A percentile compares a stretch with the other conserved stretches of the same genome.
phyloP scores from a whole-genome alignment of 2,797 vertebrate genomes.

The Gymnoscopelus microlampas region DNA sequence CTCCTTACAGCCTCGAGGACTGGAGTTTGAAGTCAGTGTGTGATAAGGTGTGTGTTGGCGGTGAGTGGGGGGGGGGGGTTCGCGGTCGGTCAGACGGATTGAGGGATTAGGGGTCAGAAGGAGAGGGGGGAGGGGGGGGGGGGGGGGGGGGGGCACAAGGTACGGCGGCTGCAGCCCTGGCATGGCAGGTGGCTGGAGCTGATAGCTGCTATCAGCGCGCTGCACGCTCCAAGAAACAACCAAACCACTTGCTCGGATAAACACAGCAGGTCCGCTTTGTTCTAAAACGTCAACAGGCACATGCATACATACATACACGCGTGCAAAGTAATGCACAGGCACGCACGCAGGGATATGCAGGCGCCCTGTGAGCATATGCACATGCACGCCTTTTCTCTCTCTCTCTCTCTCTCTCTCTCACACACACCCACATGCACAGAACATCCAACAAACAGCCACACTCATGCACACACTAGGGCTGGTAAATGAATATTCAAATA shows the following conservation, averaged over 20 bases:
- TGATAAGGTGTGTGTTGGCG: slow-evolving; percentile 3
- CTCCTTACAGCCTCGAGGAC: too few relatives aligned
- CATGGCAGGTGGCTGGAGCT: slow-evolving; percentile 44
- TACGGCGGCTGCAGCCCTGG: not conserved
- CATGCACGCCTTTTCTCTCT: not conserved
- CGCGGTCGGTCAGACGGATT: slow-evolving; percentile 25
- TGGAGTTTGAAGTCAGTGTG: not conserved
- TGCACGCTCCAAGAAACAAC: slow-evolving; percentile 61
- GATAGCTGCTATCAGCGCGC: slow-evolving; percentile 71
- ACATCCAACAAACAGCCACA: not conserved
- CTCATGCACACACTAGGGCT: slow-evolving; percentile 12
- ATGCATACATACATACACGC: not conserved
- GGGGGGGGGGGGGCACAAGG: slow-evolving; percentile 4
- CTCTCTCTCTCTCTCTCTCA: too few relatives aligned
- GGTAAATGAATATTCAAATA: too few relatives aligned
- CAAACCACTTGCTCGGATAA: slow-evolving; percentile 50
- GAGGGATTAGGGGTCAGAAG: slow-evolving; percentile 34
- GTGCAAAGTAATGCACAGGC: not conserved
- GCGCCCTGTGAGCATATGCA: not conserved
- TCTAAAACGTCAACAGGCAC: slow-evolving; percentile 33
- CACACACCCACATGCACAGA: not conserved
- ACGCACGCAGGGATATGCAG: not conserved
- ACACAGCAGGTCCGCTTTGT: slow-evolving; percentile 57
- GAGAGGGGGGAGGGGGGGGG: slow-evolving; percentile 17
- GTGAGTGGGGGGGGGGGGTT: slow-evolving; percentile 1